Percentiles rank a stretch among this genome's conserved stretches.
These are phyloP conservation scores for Sarcoramphus papa DNA, from an alignment of 2,797 vertebrate genomes.

Conservation along the genomic window DNA sequence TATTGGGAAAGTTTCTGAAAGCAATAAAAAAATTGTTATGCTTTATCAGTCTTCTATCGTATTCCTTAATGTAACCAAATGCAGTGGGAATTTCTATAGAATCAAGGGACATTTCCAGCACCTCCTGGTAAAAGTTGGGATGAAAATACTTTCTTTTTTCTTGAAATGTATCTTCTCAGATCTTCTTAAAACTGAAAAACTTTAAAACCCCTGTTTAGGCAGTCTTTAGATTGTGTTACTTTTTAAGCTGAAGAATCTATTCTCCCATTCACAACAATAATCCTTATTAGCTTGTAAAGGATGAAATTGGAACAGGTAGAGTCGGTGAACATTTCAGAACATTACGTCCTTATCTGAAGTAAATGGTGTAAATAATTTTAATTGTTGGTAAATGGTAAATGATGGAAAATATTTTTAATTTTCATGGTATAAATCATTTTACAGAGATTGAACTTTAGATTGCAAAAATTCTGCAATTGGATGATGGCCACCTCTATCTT, in stretches of 20 bases:
- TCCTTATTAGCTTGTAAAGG: not conserved
- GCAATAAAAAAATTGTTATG: not conserved
- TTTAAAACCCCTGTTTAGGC: not conserved
- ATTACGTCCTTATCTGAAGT: not conserved
- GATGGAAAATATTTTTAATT: not conserved
- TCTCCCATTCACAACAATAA: not conserved
- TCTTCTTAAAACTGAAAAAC: not conserved
- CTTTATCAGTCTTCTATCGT: not conserved
- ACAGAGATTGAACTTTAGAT: not conserved
- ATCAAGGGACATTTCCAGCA: not conserved
- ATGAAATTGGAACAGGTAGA: not conserved
- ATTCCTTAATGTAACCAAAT: not conserved
- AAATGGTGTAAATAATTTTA: not conserved
- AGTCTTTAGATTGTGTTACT: not conserved
- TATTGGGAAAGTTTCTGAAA: not conserved
- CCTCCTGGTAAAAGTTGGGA: not conserved
- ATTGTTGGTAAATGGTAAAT: not conserved
- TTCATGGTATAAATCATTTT: not conserved
- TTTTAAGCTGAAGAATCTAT: not conserved
- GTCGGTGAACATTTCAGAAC: not conserved
- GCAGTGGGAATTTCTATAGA: not conserved
- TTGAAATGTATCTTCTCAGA: not conserved
- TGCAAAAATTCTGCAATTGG: not conserved
- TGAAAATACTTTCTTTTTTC: not conserved
- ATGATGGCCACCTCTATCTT: not conserved